These are phyloP conservation scores for Gobiocypris rarus DNA, from an alignment of 2,113 vertebrate species.

Conservation along the genomic window DNA sequence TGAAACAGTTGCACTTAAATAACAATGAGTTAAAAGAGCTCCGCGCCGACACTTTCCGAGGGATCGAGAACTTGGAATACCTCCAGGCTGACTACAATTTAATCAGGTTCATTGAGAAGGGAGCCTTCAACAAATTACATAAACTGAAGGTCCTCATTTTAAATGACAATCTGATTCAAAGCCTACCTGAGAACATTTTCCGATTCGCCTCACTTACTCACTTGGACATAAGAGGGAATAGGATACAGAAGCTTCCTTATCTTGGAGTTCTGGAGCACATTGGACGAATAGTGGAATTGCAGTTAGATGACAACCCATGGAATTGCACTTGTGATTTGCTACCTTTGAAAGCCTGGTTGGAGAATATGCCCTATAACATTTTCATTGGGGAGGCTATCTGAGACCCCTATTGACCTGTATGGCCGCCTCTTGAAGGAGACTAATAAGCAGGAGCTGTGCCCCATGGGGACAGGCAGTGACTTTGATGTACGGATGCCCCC, in stretches of 20 bases:
- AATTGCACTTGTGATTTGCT: constrained; percentile 98
- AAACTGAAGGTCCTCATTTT: constrained; percentile 97
- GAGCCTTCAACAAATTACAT: constrained; percentile 98
- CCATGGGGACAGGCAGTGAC: constrained; percentile 92
- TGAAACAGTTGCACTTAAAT: constrained; percentile 99
- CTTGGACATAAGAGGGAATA: constrained; percentile 96
- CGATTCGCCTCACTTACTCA: constrained; percentile 97
- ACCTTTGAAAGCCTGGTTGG: constrained; percentile 95
- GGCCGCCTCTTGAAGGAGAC: constrained; percentile 95
- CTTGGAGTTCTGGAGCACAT: constrained; percentile 97
- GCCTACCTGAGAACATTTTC: constrained; percentile 97
- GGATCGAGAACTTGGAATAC: constrained; percentile 99
- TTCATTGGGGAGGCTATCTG: constrained; percentile 98
- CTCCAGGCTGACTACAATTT: constrained; percentile 99
- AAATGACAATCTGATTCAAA: constrained; percentile 96
- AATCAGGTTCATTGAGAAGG: constrained; percentile 97
- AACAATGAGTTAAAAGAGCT: constrained; percentile 98
- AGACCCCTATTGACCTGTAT: constrained; percentile 94
- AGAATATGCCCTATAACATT: constrained; percentile 99
- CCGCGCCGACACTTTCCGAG: constrained; percentile 94
- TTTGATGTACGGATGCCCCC: constrained; percentile 93
- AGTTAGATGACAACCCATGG: constrained; percentile 98
- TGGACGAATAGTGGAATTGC: constrained; percentile 92
- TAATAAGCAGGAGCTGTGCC: constrained; percentile 95
- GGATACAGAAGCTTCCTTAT: constrained; percentile 97